Base-by-base conservation (phyloP, 2,113 vertebrate species). In the Coryphaenoides rupestris region DNA sequence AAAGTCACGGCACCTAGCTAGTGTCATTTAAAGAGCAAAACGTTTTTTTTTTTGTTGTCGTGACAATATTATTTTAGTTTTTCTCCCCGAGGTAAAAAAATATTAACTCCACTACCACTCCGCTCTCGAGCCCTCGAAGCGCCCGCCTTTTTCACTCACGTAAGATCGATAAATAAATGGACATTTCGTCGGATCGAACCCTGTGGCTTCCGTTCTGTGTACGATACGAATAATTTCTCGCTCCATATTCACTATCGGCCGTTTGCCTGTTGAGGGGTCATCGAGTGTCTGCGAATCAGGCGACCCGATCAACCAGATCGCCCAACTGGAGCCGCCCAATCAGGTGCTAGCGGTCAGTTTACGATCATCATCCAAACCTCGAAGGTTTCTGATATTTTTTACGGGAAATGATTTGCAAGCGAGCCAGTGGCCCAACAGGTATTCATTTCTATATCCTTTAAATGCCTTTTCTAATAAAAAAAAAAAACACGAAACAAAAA, bases 121-220 rank as follows among this genome's bases (percentile, higher is more conserved):
- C 68, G 73, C 76, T 60, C 60, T 63, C n/a, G n/a, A 21, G 68
- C 60, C 63, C 28, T 22, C 26, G 16, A 61, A 67, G 65, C 57
- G 21, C 55, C 71, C 62, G 64, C 62, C 64, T 57, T 65, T 85
- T 72, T 74, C 75, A 1, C 5, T 82, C 77, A n/a, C n/a, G n/a
- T 82, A 80, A 79, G 74, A 84, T 68, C 57, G 86, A 88, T 84
- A 88, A 90, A 90, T 91, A 91, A 92, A 89, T 90, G 83, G 90
- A 87, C 82, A 85, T 62, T 67, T 69, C 23, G 68, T 80, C 77
- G 85, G 84, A 84, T 72, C 75, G 72, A 50, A 73, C 81, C 83
- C 66, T 58, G 64, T 70, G 65, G 78, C n/a, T n/a, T n/a, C n/a
- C n/a, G 58, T 84, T 72, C 71, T 90, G 87, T 91, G 71, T 91